phyloP scores from a whole-genome alignment of 2,888 invertebrate species.

The Rhimphoctona megacephalus region DNA sequence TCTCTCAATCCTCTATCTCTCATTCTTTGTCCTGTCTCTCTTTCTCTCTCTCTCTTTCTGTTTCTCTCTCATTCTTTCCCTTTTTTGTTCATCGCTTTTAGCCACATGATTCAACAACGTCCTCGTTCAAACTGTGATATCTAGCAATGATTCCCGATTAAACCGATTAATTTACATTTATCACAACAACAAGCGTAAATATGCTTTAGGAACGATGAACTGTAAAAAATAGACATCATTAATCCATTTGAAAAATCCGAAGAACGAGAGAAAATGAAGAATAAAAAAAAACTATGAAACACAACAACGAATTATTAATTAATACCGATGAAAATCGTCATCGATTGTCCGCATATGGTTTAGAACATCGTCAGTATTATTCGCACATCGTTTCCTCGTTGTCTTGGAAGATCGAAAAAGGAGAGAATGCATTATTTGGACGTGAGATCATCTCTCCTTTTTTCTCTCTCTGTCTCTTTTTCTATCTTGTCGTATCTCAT shows the following conservation, averaged over 20 bases:
- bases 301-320: too few species aligned
- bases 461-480: neutral
- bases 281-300: neutral
- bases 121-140: neutral
- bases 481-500: constrained; percentile 49
- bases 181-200: neutral
- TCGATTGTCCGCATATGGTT: neutral
- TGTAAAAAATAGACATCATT: neutral
- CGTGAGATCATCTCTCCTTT: neutral
- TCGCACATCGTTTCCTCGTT: constrained; percentile 37
- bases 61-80: neutral
- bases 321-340: neutral
- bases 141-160: neutral
- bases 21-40: constrained; percentile 2
- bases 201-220: neutral
- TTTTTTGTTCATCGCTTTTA: neutral
- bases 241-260: neutral
- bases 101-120: neutral
- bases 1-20: constrained; percentile 42
- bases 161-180: neutral
- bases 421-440: constrained; percentile 27
- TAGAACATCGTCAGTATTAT: neutral
- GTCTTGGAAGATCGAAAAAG: constrained; percentile 15
- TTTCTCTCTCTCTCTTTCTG: neutral
- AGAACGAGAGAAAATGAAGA: neutral